Conservation (phyloP, 1,140 invertebrate species). For the Leptinotarsa defecta region DNA sequence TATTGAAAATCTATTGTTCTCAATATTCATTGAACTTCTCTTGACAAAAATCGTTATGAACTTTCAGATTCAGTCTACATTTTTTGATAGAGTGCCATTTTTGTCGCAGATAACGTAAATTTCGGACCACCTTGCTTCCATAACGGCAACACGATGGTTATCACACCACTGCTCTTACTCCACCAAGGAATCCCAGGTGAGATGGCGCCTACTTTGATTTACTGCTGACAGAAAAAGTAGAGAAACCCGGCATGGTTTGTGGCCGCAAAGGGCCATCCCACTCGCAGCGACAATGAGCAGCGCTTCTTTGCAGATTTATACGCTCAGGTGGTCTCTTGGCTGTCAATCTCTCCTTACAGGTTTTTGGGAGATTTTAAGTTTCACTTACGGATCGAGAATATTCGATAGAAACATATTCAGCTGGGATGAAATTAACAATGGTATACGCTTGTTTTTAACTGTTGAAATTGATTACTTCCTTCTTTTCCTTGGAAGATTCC, state of each 20-base stretch:
- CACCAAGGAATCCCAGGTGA: slow-evolving; percentile 33
- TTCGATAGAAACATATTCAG: background rate
- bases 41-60: too few relatives aligned
- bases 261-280: slow-evolving; percentile 32
- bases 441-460: too few relatives aligned
- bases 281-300: slow-evolving; percentile 38
- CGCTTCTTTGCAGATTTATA: slow-evolving; percentile 47
- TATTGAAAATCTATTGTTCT: too few relatives aligned
- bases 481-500: too few relatives aligned
- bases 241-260: slow-evolving; percentile 41
- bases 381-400: background rate
- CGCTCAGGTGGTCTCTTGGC: slow-evolving; percentile 42
- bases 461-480: too few relatives aligned
- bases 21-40: too few relatives aligned
- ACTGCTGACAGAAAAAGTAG: slow-evolving; percentile 41
- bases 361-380: background rate
- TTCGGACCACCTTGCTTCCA: too few relatives aligned
- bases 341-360: slow-evolving; percentile 38
- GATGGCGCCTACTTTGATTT: slow-evolving; percentile 49
- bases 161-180: background rate
- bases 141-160: too few relatives aligned
- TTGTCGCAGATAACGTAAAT: too few relatives aligned
- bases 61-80: too few relatives aligned
- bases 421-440: background rate
- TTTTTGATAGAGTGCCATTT: too few relatives aligned